phyloP scores from a whole-genome alignment of 30 jellyfish, hydroid and myxozoan genomes.

The Aurelia aurita region DNA sequence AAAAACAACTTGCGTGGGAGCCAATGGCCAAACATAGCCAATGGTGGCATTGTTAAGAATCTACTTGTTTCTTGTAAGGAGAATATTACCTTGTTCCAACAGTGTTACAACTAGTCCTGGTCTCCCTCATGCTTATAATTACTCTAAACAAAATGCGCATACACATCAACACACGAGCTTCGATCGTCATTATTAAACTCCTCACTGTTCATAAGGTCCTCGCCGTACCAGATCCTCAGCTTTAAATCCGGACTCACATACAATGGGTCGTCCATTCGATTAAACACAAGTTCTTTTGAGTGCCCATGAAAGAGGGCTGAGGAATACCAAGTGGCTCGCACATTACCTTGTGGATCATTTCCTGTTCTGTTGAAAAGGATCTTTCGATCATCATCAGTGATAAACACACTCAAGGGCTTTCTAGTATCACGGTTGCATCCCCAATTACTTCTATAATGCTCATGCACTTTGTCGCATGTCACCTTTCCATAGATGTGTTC shows the following conservation, averaged over 20 bases:
- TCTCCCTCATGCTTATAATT: too few species aligned
- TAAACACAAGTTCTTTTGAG: slow-evolving; percentile 66
- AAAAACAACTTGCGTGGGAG: too few species aligned
- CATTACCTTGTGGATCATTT: slow-evolving; percentile 66
- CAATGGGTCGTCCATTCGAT: slow-evolving; percentile 79
- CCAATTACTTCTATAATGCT: slow-evolving; percentile 58
- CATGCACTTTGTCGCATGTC: slow-evolving; percentile 49
- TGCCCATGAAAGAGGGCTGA: slow-evolving; percentile 50
- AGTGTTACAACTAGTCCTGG: too few species aligned
- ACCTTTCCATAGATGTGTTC: slow-evolving; percentile 68
- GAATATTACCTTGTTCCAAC: too few species aligned
- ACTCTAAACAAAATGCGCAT: slow-evolving; percentile 65
- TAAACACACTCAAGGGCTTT: slow-evolving; percentile 56
- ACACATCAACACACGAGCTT: slow-evolving; percentile 74
- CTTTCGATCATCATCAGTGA: slow-evolving; percentile 43
- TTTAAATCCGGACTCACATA: slow-evolving; percentile 45
- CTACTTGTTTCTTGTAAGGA: too few species aligned
- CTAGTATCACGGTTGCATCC: slow-evolving; percentile 63
- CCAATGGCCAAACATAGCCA: too few species aligned
- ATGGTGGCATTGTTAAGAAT: too few species aligned
- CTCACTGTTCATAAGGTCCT: slow-evolving; percentile 60
- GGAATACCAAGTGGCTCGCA: slow-evolving; percentile 56
- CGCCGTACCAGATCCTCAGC: slow-evolving; percentile 74
- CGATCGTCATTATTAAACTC: slow-evolving; percentile 67
- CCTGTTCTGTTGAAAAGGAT: slow-evolving; percentile 69